phyloP scores from a whole-genome alignment of 2,113 vertebrate species.

The Eptesicus fuscus region DNA sequence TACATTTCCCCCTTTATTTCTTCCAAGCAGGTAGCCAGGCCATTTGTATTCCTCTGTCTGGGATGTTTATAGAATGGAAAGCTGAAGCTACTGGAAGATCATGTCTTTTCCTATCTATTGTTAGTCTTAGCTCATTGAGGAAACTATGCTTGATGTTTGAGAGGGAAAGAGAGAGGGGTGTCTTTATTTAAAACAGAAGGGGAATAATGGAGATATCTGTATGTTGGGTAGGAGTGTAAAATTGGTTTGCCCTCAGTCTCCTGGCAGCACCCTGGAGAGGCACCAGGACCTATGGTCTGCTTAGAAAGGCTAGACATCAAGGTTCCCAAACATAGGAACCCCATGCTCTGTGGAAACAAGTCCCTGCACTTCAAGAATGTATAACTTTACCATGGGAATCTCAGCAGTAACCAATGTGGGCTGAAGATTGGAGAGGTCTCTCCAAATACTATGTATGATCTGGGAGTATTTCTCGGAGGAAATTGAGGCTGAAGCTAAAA shows the following conservation, averaged over 20 bases:
- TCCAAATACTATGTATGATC: background rate
- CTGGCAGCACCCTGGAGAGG: background rate
- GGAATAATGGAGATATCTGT: background rate
- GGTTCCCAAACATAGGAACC: background rate
- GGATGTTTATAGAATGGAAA: background rate
- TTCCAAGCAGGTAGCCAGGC: background rate
- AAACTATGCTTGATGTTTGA: background rate
- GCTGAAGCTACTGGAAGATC: background rate
- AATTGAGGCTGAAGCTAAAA: background rate
- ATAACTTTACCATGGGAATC: background rate
- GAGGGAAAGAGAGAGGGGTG: background rate
- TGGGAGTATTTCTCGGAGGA: background rate
- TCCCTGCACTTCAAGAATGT: background rate
- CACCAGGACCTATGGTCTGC: background rate
- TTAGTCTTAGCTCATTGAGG: background rate
- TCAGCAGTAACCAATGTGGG: background rate
- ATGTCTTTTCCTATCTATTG: background rate
- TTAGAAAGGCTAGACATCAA: background rate
- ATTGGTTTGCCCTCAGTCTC: background rate
- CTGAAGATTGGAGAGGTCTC: background rate
- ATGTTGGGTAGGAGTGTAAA: background rate
- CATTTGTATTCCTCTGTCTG: background rate
- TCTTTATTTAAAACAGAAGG: background rate
- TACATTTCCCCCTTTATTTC: background rate
- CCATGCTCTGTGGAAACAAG: background rate